Evolutionary conservation across 2,888 invertebrate species (phyloP).

Genomic region (Hetaerina titia): DNA sequence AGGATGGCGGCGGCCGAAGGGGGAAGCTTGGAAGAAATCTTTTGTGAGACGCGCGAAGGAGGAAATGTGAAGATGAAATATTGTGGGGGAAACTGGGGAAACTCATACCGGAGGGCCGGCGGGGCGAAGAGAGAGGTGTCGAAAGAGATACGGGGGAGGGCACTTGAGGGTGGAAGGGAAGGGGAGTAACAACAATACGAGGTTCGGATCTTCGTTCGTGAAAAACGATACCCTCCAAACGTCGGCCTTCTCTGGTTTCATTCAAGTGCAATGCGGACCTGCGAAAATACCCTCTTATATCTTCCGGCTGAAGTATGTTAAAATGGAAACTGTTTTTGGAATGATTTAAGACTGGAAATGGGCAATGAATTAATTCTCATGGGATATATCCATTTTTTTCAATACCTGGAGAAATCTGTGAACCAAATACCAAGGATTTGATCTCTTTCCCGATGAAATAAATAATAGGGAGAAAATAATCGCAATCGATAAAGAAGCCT

Average conservation of each 20-base stretch:
- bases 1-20: not conserved
- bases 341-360: not conserved
- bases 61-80: conserved; percentile 24
- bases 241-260: not conserved
- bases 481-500: no score
- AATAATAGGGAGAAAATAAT: no score
- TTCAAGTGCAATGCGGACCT: not conserved
- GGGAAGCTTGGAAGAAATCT: not conserved
- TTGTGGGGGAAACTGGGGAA: not conserved
- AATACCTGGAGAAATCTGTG: no score
- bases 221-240: not conserved
- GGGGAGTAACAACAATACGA: not conserved
- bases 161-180: not conserved
- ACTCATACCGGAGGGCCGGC: not conserved
- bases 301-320: not conserved
- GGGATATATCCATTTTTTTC: no score
- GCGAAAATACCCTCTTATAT: not conserved
- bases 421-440: no score
- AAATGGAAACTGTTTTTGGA: not conserved
- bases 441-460: no score
- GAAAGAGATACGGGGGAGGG: not conserved
- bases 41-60: not conserved
- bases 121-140: not conserved
- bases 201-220: not conserved
- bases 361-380: not conserved